Evolutionary conservation across 30 jellyfish, hydroid and myxozoan species (phyloP), one percentile per base, ranked within the genome.

Genomic region (Turritopsis dohrnii): DNA sequence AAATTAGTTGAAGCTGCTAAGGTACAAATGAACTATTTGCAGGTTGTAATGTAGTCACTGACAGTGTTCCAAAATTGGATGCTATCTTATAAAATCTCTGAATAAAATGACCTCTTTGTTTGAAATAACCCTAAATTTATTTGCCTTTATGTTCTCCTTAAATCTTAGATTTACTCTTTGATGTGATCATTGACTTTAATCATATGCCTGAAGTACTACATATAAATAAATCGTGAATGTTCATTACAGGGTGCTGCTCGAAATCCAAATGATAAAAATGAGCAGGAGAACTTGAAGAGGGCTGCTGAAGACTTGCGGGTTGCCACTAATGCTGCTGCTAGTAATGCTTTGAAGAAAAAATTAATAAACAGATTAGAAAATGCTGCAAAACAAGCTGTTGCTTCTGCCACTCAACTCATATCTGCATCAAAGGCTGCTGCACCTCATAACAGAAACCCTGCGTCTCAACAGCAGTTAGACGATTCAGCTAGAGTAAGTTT

Each of bases 251-350:
- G 96, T 54, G 97, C 97, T 20, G 97, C 97, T 53, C 84, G 73
- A 85, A 91, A 91, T 74, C 97, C 97, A 1, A 91, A 91, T 54
- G 97, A 91, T 66, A 93, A 94, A 31, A 86, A 83, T 84, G 97
- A 86, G 85, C 97, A 91, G 52, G 97, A 91, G 66, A 91, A 91
- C 79, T 84, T 91, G 80, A 87, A 86, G 93, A 77, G 90, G 25
- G 97, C 97, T 54, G 97, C 97, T 76, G 97, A 91, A 79, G 97
- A 91, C 81, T 76, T 91, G 5, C 87, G 97, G 65, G 97, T 93
- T 21, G 97, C 97, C 7, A 91, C 97, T 21, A 91, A 91, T 75
- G 97, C 97, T 18, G 97, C 97, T 31, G 97, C 97, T 16, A 91
- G 97, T 80, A 91, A 91, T 65, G 97, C 97, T 18, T 72, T 91